These are phyloP conservation scores for Papilio xuthus DNA, from an alignment of 1,140 invertebrate genomes.

Conservation along the genomic window DNA sequence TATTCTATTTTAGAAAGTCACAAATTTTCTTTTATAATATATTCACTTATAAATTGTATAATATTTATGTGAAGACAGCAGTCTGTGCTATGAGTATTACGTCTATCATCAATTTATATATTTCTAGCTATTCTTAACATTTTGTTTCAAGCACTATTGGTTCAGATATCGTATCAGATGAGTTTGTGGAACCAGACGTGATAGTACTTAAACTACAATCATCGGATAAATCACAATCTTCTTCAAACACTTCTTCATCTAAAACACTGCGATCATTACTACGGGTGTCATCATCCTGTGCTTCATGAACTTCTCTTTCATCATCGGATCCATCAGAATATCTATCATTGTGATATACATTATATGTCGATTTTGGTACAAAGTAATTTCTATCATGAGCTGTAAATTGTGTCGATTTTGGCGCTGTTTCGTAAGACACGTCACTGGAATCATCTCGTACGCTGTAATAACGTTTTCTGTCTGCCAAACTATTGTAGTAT, in stretches of 20 bases:
- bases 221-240: constrained; percentile 20
- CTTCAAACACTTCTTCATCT: constrained; percentile 5
- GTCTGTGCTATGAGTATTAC: constrained; percentile 25
- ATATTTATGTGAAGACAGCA: neutral
- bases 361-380: neutral
- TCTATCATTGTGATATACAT: neutral
- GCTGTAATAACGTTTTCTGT: constrained; percentile 36
- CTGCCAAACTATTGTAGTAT: constrained; percentile 20
- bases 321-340: constrained; percentile 10
- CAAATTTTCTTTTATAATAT: neutral
- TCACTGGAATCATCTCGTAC: constrained; percentile 30
- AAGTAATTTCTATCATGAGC: constrained; percentile 7
- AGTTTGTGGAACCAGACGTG: neutral
- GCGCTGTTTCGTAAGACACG: constrained; percentile 21
- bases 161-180: constrained; percentile 17
- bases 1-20: neutral
- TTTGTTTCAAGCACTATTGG: constrained; percentile 22
- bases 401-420: constrained; percentile 5
- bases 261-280: neutral
- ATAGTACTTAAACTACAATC: constrained; percentile 27
- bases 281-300: neutral
- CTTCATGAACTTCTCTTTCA: constrained; percentile 7
- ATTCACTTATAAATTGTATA: neutral
- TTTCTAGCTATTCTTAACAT: constrained; percentile 5
- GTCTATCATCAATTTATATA: neutral